A percentile compares a stretch with the other conserved stretches of the same genome.
Evolutionary conservation across 2,113 vertebrate genomes (phyloP).

Genomic region (Lasiurus borealis): DNA sequence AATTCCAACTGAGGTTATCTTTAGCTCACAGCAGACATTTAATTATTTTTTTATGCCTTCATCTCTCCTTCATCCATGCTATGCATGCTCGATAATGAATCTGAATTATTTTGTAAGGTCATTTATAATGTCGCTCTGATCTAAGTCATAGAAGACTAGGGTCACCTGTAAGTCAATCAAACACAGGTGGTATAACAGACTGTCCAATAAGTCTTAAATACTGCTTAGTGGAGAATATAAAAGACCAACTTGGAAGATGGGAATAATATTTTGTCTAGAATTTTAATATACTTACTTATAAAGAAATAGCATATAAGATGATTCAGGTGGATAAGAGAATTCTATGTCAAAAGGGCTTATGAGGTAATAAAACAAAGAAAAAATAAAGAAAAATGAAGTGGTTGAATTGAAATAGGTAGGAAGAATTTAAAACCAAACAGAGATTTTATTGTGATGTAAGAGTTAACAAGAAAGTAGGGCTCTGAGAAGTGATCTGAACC

Average conservation of each 20-base stretch:
- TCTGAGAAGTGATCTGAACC: not conserved
- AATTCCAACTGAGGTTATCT: constrained; percentile 41
- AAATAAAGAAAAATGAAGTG: not conserved
- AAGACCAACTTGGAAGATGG: not conserved
- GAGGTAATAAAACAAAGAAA: not conserved
- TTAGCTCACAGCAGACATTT: constrained; percentile 38
- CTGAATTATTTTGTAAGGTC: constrained; percentile 28
- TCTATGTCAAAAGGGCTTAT: not conserved
- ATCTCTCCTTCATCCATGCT: not conserved
- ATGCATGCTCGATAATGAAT: not conserved
- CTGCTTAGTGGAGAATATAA: not conserved
- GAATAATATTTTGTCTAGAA: constrained; percentile 22
- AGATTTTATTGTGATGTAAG: constrained; percentile 29
- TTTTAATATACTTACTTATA: not conserved
- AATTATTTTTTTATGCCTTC: constrained; percentile 37
- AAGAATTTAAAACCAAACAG: not conserved
- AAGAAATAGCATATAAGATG: not conserved
- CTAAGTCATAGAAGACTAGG: not conserved
- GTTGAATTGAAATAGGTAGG: not conserved
- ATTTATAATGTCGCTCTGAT: constrained; percentile 23
- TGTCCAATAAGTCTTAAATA: not conserved
- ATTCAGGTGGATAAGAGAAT: constrained; percentile 30
- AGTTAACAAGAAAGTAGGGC: not conserved
- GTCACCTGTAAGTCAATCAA: not conserved
- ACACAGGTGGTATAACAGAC: not conserved